phyloP scores from a whole-genome alignment of 2,113 vertebrate genomes.

The Myiozetetes cayanensis region DNA sequence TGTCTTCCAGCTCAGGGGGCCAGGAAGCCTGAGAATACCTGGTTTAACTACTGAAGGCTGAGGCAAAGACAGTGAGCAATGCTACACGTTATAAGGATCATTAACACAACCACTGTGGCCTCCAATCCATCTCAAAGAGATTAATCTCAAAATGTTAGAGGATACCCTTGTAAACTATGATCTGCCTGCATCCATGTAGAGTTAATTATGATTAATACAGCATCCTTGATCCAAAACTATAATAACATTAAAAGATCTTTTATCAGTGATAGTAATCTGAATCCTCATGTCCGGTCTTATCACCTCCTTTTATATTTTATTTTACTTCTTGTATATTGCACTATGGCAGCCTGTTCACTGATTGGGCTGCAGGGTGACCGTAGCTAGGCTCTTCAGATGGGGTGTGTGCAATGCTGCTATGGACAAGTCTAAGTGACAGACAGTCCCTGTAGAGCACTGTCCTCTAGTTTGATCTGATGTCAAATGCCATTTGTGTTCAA shows the following conservation, averaged over 20 bases:
- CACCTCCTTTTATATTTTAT: neutral
- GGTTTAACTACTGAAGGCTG: neutral
- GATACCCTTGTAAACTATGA: neutral
- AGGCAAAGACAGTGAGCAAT: neutral
- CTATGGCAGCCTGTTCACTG: neutral
- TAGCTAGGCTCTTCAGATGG: neutral
- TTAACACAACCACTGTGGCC: neutral
- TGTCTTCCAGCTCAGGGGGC: neutral
- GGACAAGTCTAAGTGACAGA: neutral
- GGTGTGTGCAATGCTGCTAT: accelerated
- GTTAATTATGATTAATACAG: neutral
- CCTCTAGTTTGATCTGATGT: neutral
- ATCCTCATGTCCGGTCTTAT: neutral
- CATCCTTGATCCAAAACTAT: neutral
- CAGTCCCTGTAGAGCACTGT: neutral
- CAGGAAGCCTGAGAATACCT: neutral
- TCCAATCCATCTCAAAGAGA: neutral
- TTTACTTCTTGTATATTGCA: neutral
- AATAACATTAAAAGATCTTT: neutral
- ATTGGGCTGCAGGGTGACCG: neutral
- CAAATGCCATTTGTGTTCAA: neutral
- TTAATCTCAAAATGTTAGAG: neutral
- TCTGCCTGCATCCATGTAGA: accelerated
- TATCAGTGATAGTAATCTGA: neutral
- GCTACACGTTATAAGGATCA: neutral